phyloP scores from a whole-genome alignment of 2,113 vertebrate genomes.

The Ciconia stormi region DNA sequence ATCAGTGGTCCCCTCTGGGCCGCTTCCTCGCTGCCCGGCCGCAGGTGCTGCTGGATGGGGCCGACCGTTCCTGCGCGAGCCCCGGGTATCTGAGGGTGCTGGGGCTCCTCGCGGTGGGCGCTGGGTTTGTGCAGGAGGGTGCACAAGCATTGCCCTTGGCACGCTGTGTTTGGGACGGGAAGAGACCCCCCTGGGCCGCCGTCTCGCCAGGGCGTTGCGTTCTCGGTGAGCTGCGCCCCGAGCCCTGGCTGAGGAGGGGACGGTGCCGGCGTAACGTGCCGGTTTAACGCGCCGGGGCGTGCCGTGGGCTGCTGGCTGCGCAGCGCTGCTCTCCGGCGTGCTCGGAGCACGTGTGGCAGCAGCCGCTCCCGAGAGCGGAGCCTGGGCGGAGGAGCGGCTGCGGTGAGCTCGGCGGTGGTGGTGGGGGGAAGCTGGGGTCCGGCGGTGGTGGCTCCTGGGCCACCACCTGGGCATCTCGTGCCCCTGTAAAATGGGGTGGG shows the following conservation, averaged over 20 bases:
- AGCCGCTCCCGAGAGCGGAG: not conserved
- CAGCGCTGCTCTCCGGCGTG: not conserved
- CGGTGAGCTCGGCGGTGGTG: not conserved
- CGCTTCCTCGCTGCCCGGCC: not conserved
- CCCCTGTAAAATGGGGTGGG: not conserved
- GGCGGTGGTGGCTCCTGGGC: not conserved
- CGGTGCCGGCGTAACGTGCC: not conserved
- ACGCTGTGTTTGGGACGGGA: accelerated
- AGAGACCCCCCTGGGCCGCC: not conserved
- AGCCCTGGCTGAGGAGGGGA: not conserved
- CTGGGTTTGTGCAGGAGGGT: not conserved
- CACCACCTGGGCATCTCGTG: too few species aligned
- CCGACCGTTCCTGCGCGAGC: accelerated
- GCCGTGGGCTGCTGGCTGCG: not conserved
- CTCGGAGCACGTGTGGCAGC: not conserved
- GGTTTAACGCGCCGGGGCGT: not conserved
- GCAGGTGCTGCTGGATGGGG: not conserved
- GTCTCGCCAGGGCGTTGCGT: not conserved
- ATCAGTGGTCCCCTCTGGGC: not conserved
- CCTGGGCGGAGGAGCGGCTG: not conserved
- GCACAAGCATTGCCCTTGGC: not conserved
- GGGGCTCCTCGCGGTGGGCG: not conserved
- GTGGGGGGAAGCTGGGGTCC: not conserved
- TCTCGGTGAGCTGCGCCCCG: not conserved
- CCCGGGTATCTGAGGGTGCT: accelerated